A percentile compares a stretch with the other conserved stretches of the same genome.
These are phyloP conservation scores for Ginglymostoma cirratum DNA, from an alignment of 2,113 vertebrate genomes.

Conservation along the genomic window DNA sequence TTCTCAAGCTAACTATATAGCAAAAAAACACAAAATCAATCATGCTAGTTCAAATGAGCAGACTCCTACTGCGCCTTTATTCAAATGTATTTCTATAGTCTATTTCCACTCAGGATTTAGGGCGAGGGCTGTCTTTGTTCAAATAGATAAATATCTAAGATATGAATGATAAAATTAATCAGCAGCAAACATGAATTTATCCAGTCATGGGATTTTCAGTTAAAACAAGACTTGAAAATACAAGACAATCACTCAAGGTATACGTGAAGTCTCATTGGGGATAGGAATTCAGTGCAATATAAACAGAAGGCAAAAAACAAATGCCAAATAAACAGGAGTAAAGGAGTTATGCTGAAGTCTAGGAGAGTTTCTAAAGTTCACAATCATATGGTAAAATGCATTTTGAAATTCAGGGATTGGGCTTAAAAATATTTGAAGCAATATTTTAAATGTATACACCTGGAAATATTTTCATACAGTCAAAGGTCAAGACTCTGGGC, in stretches of 20 bases:
- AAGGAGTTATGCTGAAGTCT: neutral
- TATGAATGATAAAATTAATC: neutral
- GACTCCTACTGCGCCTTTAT: neutral
- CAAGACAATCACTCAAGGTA: neutral
- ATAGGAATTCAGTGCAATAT: neutral
- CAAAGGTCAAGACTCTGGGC: neutral
- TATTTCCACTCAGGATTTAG: neutral
- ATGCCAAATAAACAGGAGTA: neutral
- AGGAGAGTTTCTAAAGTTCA: neutral
- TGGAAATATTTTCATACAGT: neutral
- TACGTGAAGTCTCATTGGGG: neutral
- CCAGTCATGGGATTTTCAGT: neutral
- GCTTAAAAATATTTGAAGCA: neutral
- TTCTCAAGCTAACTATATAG: neutral
- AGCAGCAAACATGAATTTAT: neutral
- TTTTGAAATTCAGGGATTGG: neutral
- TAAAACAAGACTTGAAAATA: conserved; percentile 16
- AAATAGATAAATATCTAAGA: neutral
- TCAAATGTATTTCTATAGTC: neutral
- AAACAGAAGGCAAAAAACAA: neutral
- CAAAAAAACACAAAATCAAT: neutral
- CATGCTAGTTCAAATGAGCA: neutral
- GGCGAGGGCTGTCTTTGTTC: neutral
- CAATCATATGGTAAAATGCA: neutral
- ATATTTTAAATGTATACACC: neutral